Conservation (phyloP, 2,797 vertebrate genomes). For the Hapalemur alaotrensis region DNA sequence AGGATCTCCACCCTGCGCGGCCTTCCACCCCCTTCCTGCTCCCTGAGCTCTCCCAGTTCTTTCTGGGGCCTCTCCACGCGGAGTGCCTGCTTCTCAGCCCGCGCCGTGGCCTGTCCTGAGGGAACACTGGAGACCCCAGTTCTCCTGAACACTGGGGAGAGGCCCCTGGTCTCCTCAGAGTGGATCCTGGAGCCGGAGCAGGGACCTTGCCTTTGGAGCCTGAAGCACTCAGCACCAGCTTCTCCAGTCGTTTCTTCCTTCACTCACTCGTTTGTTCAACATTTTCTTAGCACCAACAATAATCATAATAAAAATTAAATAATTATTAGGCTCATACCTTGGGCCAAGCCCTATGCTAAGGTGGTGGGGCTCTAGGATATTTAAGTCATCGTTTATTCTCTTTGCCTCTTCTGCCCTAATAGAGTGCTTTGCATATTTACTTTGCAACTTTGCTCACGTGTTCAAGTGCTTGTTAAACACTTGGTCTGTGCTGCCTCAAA, state of each 20-base stretch:
- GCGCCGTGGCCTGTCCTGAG: neutral
- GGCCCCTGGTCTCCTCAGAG: neutral
- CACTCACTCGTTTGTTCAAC: neutral
- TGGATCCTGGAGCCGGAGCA: neutral
- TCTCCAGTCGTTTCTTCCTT: neutral
- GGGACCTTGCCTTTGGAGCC: neutral
- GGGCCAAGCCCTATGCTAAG: neutral
- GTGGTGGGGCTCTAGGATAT: too few relatives aligned
- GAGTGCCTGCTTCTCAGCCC: neutral
- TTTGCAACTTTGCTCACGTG: neutral
- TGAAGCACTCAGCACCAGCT: neutral
- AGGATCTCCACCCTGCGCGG: neutral
- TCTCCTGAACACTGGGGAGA: neutral
- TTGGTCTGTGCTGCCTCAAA: neutral
- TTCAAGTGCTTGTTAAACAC: neutral
- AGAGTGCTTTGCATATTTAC: neutral
- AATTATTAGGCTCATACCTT: neutral
- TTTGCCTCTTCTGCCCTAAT: neutral
- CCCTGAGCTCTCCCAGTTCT: neutral
- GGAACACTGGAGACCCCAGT: neutral
- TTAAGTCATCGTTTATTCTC: neutral
- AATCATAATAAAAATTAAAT: neutral
- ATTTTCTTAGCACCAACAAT: neutral
- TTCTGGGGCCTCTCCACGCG: neutral
- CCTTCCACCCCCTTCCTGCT: rapidly evolving